A percentile compares a stretch with the other conserved stretches of the same genome.
These are phyloP conservation scores for Diorhabda sublineata DNA, from an alignment of 1,140 invertebrate genomes.

Conservation along the genomic window DNA sequence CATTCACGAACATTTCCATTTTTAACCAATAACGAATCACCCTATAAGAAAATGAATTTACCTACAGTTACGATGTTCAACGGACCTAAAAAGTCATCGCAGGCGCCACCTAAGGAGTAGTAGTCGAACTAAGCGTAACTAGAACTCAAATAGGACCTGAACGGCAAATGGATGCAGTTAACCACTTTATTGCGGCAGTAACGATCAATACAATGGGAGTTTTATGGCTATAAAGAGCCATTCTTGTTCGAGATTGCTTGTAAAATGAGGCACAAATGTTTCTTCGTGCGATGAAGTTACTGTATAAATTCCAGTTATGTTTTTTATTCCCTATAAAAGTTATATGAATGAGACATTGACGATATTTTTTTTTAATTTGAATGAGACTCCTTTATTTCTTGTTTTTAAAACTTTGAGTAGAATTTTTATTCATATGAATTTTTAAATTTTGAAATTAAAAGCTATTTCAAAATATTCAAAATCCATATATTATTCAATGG, in stretches of 20 bases:
- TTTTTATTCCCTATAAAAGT: constrained; percentile 36
- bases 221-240: constrained; percentile 47
- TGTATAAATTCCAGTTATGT: constrained; percentile 40
- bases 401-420: no score
- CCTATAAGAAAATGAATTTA: no score
- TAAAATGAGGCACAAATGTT: constrained; percentile 46
- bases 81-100: not conserved
- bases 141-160: not conserved
- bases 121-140: constrained; percentile 29
- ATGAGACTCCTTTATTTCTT: not conserved
- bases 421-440: no score
- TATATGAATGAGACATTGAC: constrained; percentile 17
- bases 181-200: constrained; percentile 35
- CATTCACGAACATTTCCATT: no score
- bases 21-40: no score
- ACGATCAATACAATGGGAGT: constrained; percentile 49
- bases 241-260: constrained; percentile 43
- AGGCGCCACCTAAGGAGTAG: constrained; percentile 32
- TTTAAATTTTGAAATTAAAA: no score
- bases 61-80: not conserved
- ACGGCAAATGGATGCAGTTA: constrained; percentile 25
- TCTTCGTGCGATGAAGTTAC: constrained; percentile 41
- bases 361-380: not conserved
- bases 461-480: no score
- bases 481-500: no score